These are phyloP conservation scores for Seriola rivoliana DNA, from an alignment of 2,113 vertebrate species.

Conservation along the genomic window DNA sequence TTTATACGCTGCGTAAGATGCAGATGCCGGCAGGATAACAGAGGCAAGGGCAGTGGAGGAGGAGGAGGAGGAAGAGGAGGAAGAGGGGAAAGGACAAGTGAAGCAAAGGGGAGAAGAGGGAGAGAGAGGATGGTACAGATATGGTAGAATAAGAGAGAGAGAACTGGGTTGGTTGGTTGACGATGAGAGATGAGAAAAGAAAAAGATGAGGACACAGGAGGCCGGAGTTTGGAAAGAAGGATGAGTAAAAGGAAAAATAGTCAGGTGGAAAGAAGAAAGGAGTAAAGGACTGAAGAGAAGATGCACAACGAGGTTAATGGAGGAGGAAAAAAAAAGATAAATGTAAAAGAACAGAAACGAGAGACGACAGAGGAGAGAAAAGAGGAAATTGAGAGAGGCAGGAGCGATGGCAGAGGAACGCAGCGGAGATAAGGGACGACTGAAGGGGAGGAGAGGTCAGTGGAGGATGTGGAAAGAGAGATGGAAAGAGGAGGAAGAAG, in stretches of 20 bases:
- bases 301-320: background rate
- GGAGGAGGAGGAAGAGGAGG: background rate
- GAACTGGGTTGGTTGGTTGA: background rate
- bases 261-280: background rate
- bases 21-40: conserved; percentile 42
- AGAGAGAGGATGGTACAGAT: conserved; percentile 25
- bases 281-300: background rate
- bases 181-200: background rate
- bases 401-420: background rate
- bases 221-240: background rate
- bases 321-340: background rate
- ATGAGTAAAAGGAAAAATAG: conserved; percentile 12
- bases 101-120: background rate
- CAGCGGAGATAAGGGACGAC: conserved; percentile 11
- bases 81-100: no score
- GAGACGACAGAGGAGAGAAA: background rate
- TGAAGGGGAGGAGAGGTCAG: conserved; percentile 26
- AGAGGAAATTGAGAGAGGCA: background rate
- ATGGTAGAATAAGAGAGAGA: background rate
- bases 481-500: conserved; percentile 16
- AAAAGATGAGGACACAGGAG: background rate
- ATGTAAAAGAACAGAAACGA: background rate
- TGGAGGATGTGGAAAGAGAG: conserved; percentile 16
- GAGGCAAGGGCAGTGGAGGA: conserved; percentile 36
- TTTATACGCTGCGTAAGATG: conserved; percentile 71